Percentiles rank a stretch among this genome's conserved stretches.
phyloP scores from a whole-genome alignment of 2,113 vertebrate species.

The Candoia aspera region DNA sequence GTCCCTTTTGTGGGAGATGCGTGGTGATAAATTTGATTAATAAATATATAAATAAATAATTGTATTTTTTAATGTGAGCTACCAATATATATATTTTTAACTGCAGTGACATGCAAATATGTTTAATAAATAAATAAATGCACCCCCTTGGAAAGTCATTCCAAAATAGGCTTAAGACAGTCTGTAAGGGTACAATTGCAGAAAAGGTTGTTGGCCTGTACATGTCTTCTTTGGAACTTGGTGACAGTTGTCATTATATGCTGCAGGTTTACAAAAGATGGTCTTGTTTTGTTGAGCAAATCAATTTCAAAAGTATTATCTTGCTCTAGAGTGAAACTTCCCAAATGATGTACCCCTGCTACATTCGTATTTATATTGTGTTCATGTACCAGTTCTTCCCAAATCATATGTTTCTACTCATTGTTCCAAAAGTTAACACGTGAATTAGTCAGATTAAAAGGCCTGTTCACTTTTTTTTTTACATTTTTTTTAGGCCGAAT shows the following conservation, averaged over 20 bases:
- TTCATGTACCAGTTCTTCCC: constrained; percentile 49
- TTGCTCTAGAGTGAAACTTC: constrained; percentile 37
- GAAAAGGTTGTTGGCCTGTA: neutral
- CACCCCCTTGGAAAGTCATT: neutral
- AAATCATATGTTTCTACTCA: constrained; percentile 53
- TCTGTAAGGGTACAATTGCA: neutral
- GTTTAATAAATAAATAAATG: neutral
- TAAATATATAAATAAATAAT: no score
- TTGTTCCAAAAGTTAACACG: constrained; percentile 52
- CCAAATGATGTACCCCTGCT: constrained; percentile 45
- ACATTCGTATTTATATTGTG: constrained; percentile 48
- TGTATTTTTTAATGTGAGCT: neutral
- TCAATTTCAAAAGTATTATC: constrained; percentile 43
- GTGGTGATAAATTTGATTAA: no score
- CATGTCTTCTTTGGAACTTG: neutral
- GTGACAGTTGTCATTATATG: neutral
- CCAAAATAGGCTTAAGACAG: neutral
- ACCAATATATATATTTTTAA: neutral
- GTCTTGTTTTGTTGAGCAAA: neutral
- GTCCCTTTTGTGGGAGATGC: no score
- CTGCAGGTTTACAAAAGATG: neutral
- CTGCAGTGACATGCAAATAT: neutral
- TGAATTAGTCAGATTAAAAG: constrained; percentile 51
- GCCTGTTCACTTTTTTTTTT: constrained; percentile 32
- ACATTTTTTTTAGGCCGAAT: neutral